Evolutionary conservation across 2,888 invertebrate species (phyloP), one percentile per base, ranked within the genome.

Genomic region (Junonia oenone): DNA sequence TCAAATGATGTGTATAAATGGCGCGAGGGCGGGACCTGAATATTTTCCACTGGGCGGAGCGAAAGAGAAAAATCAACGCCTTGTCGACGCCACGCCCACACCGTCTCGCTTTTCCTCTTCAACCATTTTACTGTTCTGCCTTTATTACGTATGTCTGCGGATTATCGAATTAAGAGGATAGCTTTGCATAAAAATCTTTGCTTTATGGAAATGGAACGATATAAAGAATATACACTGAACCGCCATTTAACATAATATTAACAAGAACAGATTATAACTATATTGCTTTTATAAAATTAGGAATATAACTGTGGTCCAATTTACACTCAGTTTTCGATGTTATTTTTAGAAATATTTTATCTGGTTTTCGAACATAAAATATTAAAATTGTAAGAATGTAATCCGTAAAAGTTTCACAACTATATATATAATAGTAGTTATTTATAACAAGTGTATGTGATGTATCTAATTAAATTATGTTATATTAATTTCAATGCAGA

Each of bases 1-100:
- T 55, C 45, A 40, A 27, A 37, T 51, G 50, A 62, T 50, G 31
- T 52, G 57, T 67, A 59, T 68, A 68, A 81, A 87, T 86, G 84
- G 85, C 81, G 81, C 63, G 64, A 71, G 82, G 85, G 87, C 79
- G 86, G 73, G 62, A 49, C 67, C 63, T 46, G 72, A 68, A 71
- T 70, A 73, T 76, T 86, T 84, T 84, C 78, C 63, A 60, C 71
- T 83, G 88, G 89, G 88, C 86, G 88, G 88, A 72, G 87, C 75
- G 73, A 67, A 53, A 55, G 72, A 77, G 81, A 89, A 89, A 89
- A 88, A 87, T 83, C 64, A 69, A 77, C 88, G 87, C 89, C 89
- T 86, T 81, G 70, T 68, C 51, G 60, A 43, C 40, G 77, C 83
- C 87, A 88, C 89, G 88, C 89, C 89, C 75, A 78, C 63, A 61